Conservation (phyloP, 1,140 invertebrate genomes). For the Mamestra configurata region DNA sequence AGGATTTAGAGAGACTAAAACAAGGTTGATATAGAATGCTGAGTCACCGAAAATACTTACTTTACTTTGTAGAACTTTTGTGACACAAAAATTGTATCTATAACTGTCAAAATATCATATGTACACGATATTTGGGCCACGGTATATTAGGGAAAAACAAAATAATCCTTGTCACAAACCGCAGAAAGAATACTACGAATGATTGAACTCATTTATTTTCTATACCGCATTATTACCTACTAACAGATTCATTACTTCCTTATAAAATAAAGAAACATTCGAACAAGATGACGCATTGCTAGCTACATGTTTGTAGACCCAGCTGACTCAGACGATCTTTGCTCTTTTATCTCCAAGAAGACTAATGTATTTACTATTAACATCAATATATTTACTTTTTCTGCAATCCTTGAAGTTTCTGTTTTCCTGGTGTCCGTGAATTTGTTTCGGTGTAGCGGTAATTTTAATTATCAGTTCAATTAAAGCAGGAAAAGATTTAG, state of each 20-base stretch:
- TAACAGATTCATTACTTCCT: conserved; percentile 34
- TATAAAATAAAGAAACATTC: conserved; percentile 13
- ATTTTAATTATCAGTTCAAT: not conserved
- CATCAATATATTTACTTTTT: conserved; percentile 3
- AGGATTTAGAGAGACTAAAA: too few relatives aligned
- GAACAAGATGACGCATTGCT: conserved; percentile 6
- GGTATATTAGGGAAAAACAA: not conserved
- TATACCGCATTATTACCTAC: not conserved
- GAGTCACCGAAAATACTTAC: too few relatives aligned
- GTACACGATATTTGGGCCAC: not conserved
- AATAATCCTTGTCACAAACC: not conserved
- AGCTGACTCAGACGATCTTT: conserved; percentile 41
- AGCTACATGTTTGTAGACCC: conserved; percentile 8
- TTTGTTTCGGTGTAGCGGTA: not conserved
- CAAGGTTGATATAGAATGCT: too few relatives aligned
- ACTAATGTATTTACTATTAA: conserved; percentile 2
- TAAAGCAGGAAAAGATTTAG: not conserved
- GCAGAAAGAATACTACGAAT: not conserved
- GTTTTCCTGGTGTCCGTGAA: not conserved
- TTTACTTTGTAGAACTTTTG: too few relatives aligned
- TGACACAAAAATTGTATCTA: too few relatives aligned
- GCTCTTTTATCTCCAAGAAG: conserved; percentile 23
- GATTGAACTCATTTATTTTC: conserved; percentile 1
- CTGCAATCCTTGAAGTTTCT: not conserved
- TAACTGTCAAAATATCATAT: too few relatives aligned